These are phyloP conservation scores for Holothuria scabra DNA, from an alignment of 53 echinoderm and acorn worm species.

Conservation along the genomic window DNA sequence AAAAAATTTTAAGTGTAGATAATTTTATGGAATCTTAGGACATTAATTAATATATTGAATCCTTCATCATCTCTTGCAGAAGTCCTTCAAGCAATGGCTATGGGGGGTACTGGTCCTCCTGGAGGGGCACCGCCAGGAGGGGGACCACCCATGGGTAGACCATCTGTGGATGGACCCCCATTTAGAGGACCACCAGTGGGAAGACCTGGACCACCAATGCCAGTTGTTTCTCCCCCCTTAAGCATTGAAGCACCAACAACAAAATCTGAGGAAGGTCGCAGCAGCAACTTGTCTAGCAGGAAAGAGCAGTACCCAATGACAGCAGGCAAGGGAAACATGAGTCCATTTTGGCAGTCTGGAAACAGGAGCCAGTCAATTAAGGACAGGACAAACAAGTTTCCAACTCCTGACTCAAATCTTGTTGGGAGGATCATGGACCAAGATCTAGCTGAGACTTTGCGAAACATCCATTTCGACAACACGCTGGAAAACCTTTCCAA, in stretches of 20 bases:
- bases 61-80: conserved; percentile 22
- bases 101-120: conserved; percentile 56
- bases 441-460: conserved; percentile 27
- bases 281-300: no score
- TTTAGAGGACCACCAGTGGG: conserved; percentile 50
- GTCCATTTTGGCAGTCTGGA: no score
- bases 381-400: conserved; percentile 2
- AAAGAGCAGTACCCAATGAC: no score
- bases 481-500: conserved; percentile 28
- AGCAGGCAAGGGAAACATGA: no score
- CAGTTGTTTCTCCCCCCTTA: no score
- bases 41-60: not conserved
- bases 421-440: conserved; percentile 22
- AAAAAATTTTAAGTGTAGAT: no score
- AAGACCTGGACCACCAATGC: conserved; percentile 13
- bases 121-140: conserved; percentile 54
- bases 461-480: conserved; percentile 40
- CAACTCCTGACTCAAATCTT: conserved; percentile 10
- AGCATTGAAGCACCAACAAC: no score
- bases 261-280: no score
- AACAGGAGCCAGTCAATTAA: conserved; percentile 10
- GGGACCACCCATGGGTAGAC: conserved; percentile 63
- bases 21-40: not conserved
- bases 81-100: conserved; percentile 24
- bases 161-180: conserved; percentile 17